phyloP scores from a whole-genome alignment of 1,140 invertebrate genomes.

The Arctopsyche grandis region DNA sequence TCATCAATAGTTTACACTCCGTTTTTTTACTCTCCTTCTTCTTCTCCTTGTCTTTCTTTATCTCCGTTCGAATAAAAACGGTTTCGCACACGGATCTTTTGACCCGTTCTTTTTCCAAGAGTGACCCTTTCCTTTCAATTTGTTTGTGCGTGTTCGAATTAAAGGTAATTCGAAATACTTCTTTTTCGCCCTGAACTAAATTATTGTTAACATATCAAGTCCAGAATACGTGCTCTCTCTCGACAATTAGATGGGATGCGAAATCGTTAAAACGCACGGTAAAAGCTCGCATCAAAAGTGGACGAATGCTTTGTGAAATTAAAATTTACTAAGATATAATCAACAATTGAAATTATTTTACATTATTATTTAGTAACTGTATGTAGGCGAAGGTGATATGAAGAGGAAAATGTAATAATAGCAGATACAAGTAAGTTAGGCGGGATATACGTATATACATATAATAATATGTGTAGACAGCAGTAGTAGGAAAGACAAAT shows the following conservation, averaged over 20 bases:
- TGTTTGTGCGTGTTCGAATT: constrained; percentile 30
- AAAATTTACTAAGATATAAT: too few relatives aligned
- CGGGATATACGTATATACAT: too few relatives aligned
- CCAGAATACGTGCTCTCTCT: constrained; percentile 8
- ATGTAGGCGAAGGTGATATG: too few relatives aligned
- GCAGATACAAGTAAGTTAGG: too few relatives aligned
- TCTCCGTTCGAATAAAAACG: background rate
- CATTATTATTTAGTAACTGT: too few relatives aligned
- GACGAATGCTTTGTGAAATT: too few relatives aligned
- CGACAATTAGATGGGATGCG: constrained; percentile 13
- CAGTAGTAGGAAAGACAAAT: too few relatives aligned
- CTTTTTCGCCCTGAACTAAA: constrained; percentile 2
- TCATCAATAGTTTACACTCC: background rate
- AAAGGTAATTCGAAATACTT: constrained; percentile 25
- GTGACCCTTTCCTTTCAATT: constrained; percentile 27
- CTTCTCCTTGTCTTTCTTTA: background rate
- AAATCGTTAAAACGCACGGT: background rate
- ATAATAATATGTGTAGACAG: too few relatives aligned
- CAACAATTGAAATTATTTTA: too few relatives aligned
- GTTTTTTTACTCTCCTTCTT: background rate
- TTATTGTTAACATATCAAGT: constrained; percentile 19
- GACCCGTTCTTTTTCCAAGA: constrained; percentile 16
- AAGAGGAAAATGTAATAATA: too few relatives aligned
- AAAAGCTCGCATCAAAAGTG: background rate
- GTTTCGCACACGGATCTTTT: background rate